These are phyloP conservation scores for Drosophila meridionalis DNA, from an alignment of 2,888 invertebrate genomes.

Conservation along the genomic window DNA sequence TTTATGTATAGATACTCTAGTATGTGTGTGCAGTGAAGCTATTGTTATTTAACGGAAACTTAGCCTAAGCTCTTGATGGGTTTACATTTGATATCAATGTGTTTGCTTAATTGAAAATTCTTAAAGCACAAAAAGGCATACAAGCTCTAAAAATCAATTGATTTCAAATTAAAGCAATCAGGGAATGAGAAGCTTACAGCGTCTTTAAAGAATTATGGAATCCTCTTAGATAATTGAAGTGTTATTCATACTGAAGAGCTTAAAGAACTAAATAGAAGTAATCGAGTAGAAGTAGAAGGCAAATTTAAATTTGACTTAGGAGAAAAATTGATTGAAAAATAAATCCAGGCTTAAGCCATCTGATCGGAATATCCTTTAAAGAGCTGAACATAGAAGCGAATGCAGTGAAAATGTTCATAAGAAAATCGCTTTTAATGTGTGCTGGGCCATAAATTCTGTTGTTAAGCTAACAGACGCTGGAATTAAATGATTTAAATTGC, in stretches of 20 bases:
- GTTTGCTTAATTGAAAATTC: conserved; percentile 3
- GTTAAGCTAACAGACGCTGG: conserved; percentile 1
- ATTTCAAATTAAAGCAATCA: background rate
- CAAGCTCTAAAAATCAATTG: background rate
- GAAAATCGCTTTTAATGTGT: conserved; percentile 7
- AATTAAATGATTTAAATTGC: conserved; percentile 13
- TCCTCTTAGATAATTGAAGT: background rate
- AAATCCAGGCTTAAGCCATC: background rate
- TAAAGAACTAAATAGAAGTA: background rate
- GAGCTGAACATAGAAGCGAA: background rate
- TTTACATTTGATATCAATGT: background rate
- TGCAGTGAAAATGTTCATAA: background rate
- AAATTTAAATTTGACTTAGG: background rate
- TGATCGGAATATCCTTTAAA: background rate
- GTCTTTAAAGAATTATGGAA: background rate
- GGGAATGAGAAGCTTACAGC: background rate
- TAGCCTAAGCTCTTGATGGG: background rate
- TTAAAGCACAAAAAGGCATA: background rate
- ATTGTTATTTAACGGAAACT: background rate
- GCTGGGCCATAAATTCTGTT: conserved; percentile 8
- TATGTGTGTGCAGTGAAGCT: background rate
- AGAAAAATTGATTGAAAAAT: background rate
- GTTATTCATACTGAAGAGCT: no score
- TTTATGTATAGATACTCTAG: background rate
- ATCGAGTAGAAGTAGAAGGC: background rate